Percentiles rank a stretch among this genome's conserved stretches.
phyloP scores from a whole-genome alignment of 2,888 invertebrate genomes.

The Abrostola triplasia region DNA sequence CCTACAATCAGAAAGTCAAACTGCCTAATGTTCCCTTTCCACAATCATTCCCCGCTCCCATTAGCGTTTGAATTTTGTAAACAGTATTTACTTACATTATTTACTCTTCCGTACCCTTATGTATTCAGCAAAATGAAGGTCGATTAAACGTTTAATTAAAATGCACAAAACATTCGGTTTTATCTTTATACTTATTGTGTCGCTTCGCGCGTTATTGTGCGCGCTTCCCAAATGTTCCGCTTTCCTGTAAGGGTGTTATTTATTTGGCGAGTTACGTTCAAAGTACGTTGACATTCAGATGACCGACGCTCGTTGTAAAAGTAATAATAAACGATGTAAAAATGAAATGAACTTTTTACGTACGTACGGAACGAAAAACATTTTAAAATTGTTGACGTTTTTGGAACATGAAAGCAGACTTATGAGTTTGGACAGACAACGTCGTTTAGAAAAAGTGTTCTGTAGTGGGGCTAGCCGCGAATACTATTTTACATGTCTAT shows the following conservation, averaged over 20 bases:
- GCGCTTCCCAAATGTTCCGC: constrained; percentile 44
- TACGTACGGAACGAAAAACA: constrained; percentile 18
- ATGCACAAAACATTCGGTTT: constrained; percentile 57
- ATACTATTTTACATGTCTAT: too few relatives aligned
- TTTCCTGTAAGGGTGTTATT: constrained; percentile 53
- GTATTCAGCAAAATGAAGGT: constrained; percentile 45
- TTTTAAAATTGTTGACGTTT: constrained; percentile 33
- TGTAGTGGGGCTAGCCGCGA: too few relatives aligned
- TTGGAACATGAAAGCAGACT: constrained; percentile 18
- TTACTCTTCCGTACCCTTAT: constrained; percentile 57
- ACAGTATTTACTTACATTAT: constrained; percentile 55
- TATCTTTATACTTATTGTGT: constrained; percentile 55
- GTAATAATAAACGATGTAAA: constrained; percentile 37
- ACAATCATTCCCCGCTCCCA: constrained; percentile 36
- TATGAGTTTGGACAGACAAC: constrained; percentile 8
- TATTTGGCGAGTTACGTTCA: constrained; percentile 44
- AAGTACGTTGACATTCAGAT: constrained; percentile 43
- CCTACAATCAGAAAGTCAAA: constrained; percentile 25
- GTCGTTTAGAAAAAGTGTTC: neutral
- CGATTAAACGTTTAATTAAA: constrained; percentile 56
- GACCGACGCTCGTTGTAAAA: constrained; percentile 31
- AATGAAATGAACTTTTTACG: constrained; percentile 48
- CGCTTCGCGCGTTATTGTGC: constrained; percentile 39
- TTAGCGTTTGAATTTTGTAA: constrained; percentile 48
- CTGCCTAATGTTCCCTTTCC: constrained; percentile 21